These are phyloP conservation scores for Netelia melanura DNA, from an alignment of 2,888 invertebrate species.

Conservation along the genomic window DNA sequence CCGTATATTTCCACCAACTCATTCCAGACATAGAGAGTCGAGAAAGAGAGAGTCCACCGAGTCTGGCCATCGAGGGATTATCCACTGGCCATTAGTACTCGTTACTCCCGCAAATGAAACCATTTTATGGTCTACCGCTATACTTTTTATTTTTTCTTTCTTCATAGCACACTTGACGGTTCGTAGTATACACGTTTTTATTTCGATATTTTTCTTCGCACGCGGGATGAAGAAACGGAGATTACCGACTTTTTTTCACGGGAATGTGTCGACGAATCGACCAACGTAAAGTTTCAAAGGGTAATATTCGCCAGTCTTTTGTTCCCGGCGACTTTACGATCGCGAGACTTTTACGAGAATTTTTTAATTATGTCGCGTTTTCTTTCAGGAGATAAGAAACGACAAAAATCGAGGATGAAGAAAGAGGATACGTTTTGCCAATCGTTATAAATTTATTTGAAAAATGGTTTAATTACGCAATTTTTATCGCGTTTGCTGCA, in stretches of 20 bases:
- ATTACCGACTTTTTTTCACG: not conserved
- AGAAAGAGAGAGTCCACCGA: not conserved
- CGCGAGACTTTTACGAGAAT: too few relatives aligned
- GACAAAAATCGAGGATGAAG: too few relatives aligned
- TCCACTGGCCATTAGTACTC: slow-evolving; percentile 64
- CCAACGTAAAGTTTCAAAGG: not conserved
- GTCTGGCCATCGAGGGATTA: slow-evolving; percentile 57
- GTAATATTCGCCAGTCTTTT: too few relatives aligned
- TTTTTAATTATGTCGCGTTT: too few relatives aligned
- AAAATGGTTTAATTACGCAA: too few relatives aligned
- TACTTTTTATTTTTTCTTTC: slow-evolving; percentile 6
- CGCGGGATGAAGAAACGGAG: not conserved
- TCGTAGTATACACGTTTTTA: slow-evolving; percentile 3
- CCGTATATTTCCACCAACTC: slow-evolving; percentile 55
- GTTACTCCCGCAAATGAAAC: slow-evolving; percentile 62
- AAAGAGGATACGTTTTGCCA: too few relatives aligned
- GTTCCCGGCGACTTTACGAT: not conserved
- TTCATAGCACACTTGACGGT: not conserved
- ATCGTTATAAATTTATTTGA: too few relatives aligned
- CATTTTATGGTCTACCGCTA: slow-evolving; percentile 43
- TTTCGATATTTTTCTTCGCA: not conserved
- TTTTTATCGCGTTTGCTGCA: too few relatives aligned
- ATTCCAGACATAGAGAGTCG: slow-evolving; percentile 40
- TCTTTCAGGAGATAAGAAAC: too few relatives aligned
- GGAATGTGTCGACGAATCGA: not conserved